Evolutionary conservation across 1,140 invertebrate genomes (phyloP).

Genomic region (Hydropsyche tenuis): DNA sequence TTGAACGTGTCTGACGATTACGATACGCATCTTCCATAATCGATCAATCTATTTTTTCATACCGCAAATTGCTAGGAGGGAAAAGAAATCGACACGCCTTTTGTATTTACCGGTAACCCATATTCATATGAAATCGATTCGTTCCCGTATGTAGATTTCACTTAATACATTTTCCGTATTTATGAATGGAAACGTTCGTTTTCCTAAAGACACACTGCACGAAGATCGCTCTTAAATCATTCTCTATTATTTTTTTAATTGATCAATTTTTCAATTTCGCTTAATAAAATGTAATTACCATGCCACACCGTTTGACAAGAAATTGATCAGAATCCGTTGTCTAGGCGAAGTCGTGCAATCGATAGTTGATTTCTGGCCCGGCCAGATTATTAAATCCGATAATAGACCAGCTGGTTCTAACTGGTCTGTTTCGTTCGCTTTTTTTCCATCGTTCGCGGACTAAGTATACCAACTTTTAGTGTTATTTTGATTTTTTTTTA

Average conservation of each 20-base stretch:
- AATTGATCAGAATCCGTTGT: no score
- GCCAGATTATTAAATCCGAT: slow-evolving; percentile 17
- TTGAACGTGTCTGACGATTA: slow-evolving; percentile 1
- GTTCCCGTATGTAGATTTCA: no score
- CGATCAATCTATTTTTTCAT: slow-evolving; percentile 18
- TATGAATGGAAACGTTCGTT: no score
- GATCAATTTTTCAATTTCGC: no score
- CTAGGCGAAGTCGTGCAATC: no score
- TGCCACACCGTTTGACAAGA: no score
- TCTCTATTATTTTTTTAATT: no score
- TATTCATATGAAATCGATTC: neutral
- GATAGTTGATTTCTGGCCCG: neutral
- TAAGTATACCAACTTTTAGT: neutral
- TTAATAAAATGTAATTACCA: no score
- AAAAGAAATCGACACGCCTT: slow-evolving; percentile 13
- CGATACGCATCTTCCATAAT: slow-evolving; percentile 20
- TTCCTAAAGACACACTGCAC: no score
- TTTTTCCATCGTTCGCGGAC: neutral
- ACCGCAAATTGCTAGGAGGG: slow-evolving; percentile 3
- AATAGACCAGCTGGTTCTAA: neutral
- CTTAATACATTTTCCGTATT: no score
- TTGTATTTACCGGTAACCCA: neutral
- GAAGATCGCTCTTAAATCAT: no score
- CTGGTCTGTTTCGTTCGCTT: neutral
- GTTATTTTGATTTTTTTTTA: no score